Evolutionary conservation across 2,113 vertebrate genomes (phyloP), one percentile per base, ranked within the genome.

Genomic region (Pholis gunnellus): DNA sequence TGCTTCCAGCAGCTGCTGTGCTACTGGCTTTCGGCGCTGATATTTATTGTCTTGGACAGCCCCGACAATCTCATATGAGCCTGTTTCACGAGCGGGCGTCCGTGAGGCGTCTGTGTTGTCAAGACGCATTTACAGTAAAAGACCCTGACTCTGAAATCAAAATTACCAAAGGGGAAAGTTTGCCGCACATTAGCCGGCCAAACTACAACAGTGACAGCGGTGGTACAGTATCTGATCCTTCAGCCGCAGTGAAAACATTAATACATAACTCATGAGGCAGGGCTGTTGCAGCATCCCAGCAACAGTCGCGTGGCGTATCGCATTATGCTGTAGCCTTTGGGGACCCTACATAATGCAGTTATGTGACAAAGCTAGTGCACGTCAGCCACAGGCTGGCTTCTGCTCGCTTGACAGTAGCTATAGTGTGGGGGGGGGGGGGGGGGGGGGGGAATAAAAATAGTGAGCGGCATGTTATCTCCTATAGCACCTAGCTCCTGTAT

Each of bases 281-380:
- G n/a, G 77, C 79, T 87, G 87, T 85, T 84, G 87, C 63, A 88
- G 88, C 82, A 83, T 82, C 81, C 64, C 61, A 25, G 88, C 91
- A 85, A 82, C 86, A 81, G 86, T 75, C 44, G 56, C 27, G 3
- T 68, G 61, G 79, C 61, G 61, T 71, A 84, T 92, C 85, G 20
- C 89, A 92, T 94, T 91, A 93, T 93, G 90, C 90, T 27, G 82
- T 89, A 73, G 91, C 91, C 93, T 87, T 82, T 76, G 88, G 92
- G 90, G 89, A 91, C 79, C 68, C 90, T 90, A 79, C 91, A 91
- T 92, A 92, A 92, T 93, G 90, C 87, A 92, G 91, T 91, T 87
- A 89, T 88, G 93, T 94, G 93, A 93, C 91, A 93, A 87, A 87
- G 91, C 89, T 60, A 76, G 89, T 91, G 82, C 85, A 59, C 75